These are phyloP conservation scores for Lepidurus couesii DNA, from an alignment of 1,140 invertebrate species.

Conservation along the genomic window DNA sequence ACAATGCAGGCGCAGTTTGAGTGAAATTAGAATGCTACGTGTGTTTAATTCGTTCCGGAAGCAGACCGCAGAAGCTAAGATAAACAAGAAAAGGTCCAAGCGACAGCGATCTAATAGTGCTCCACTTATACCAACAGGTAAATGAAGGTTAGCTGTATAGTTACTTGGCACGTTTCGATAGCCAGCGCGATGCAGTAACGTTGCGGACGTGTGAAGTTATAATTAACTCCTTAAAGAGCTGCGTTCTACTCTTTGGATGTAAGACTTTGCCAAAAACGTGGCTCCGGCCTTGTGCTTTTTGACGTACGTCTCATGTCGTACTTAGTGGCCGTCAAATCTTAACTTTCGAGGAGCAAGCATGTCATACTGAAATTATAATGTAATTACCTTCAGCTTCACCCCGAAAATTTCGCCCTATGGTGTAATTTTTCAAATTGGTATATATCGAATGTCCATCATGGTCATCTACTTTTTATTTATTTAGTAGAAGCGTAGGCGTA, in stretches of 20 bases:
- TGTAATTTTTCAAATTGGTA: no score
- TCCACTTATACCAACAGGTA: slow-evolving; percentile 17
- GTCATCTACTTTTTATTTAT: no score
- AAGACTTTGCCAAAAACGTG: neutral
- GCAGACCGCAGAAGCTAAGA: slow-evolving; percentile 12
- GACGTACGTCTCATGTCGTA: neutral
- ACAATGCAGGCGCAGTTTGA: neutral
- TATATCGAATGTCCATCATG: no score
- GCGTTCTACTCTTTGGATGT: neutral
- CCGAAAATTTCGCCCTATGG: no score
- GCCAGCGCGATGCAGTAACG: neutral
- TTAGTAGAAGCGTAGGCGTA: no score
- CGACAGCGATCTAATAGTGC: slow-evolving; percentile 10
- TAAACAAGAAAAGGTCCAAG: slow-evolving; percentile 15
- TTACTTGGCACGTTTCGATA: neutral
- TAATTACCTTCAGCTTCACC: no score
- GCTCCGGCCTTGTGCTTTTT: neutral
- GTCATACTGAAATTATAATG: no score
- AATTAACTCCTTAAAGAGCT: slow-evolving; percentile 14
- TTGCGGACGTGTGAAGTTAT: slow-evolving; percentile 18
- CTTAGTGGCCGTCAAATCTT: neutral
- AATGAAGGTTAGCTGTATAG: neutral
- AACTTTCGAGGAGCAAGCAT: no score
- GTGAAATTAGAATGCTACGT: slow-evolving; percentile 18
- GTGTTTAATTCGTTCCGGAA: slow-evolving; percentile 9